These are phyloP conservation scores for Steinernema khuongi DNA, from an alignment of 1,140 invertebrate genomes.

Conservation along the genomic window DNA sequence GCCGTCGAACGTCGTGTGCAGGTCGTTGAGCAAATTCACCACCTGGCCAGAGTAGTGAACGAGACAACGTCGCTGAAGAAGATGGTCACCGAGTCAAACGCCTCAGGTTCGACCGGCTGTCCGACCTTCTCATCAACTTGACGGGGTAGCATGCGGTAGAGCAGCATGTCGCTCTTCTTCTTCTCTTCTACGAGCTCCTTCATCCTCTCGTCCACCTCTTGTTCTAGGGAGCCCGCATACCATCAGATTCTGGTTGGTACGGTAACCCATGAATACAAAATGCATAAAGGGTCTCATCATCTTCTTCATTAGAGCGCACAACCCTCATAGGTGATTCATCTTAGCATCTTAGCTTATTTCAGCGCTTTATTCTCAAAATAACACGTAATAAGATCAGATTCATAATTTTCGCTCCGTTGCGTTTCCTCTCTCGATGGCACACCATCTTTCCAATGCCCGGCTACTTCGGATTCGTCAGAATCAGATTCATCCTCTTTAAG, in stretches of 20 bases:
- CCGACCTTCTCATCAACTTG: constrained; percentile 44
- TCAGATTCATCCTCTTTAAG: no score
- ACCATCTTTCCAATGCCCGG: no score
- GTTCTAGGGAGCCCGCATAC: constrained; percentile 75
- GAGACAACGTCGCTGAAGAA: constrained; percentile 35
- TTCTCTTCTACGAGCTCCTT: constrained; percentile 88
- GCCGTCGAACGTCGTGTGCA: constrained; percentile 89
- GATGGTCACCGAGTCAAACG: constrained; percentile 28
- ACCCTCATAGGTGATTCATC: no score
- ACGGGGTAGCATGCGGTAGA: constrained; percentile 78
- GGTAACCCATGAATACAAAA: constrained; percentile 63
- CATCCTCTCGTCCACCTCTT: constrained; percentile 81
- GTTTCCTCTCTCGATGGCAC: no score
- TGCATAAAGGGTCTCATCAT: constrained; percentile 22
- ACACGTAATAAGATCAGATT: no score
- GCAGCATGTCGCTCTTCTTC: constrained; percentile 81
- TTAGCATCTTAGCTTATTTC: constrained; percentile 76
- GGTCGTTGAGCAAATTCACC: constrained; percentile 85
- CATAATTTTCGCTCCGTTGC: no score
- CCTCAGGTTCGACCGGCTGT: constrained; percentile 26
- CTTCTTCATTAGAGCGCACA: constrained; percentile 62
- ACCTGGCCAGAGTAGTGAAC: constrained; percentile 63
- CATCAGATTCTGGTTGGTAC: constrained; percentile 68
- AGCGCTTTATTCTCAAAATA: constrained; percentile 74
- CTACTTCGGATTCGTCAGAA: no score